Percentiles rank a stretch among this genome's conserved stretches.
These are phyloP conservation scores for Phataginus tricuspis DNA, from an alignment of 2,797 vertebrate species.

Conservation along the genomic window DNA sequence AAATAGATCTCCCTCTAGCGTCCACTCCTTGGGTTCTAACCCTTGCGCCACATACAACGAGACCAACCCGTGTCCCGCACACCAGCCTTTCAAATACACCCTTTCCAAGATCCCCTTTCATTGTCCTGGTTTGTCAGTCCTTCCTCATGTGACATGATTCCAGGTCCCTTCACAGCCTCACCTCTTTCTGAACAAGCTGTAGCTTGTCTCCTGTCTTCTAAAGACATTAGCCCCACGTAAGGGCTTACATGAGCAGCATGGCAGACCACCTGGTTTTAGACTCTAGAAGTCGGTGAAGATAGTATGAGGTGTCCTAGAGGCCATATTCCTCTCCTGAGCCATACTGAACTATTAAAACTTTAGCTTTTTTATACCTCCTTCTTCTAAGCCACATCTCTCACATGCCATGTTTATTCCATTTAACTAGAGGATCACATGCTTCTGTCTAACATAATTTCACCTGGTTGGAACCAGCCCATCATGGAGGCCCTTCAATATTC, in stretches of 20 bases:
- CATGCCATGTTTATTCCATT: background rate
- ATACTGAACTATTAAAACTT: background rate
- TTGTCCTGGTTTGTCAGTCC: background rate
- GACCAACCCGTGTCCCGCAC: background rate
- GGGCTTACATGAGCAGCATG: background rate
- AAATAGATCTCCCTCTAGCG: background rate
- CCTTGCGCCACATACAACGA: background rate
- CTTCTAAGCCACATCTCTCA: background rate
- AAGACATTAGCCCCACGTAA: background rate
- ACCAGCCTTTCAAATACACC: background rate
- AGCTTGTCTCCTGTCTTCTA: background rate
- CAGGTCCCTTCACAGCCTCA: background rate
- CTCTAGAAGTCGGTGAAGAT: background rate
- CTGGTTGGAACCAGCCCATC: background rate
- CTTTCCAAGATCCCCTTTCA: background rate
- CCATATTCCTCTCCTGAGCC: background rate
- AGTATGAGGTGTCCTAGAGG: fast-evolving
- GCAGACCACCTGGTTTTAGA: background rate
- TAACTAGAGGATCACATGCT: background rate
- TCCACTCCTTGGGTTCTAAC: background rate
- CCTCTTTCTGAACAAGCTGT: background rate
- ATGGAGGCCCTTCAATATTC: background rate
- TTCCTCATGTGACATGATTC: background rate
- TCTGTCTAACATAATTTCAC: background rate
- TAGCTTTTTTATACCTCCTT: background rate